These are phyloP conservation scores for Carlito syrichta DNA, from an alignment of 2,113 vertebrate genomes.

Conservation along the genomic window DNA sequence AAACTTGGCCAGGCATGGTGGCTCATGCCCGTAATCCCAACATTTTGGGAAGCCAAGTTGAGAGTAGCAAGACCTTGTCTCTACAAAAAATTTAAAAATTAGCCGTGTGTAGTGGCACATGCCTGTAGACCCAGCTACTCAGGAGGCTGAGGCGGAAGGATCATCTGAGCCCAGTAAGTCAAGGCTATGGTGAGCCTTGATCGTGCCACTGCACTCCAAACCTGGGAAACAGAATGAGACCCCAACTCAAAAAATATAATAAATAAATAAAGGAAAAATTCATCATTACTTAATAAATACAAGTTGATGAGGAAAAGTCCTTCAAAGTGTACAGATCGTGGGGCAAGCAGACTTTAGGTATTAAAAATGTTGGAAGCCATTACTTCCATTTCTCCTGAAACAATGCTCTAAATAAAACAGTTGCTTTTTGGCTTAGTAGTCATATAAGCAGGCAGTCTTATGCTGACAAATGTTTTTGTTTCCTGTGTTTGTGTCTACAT, in stretches of 20 bases:
- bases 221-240: not conserved
- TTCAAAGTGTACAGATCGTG: not conserved
- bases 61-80: not conserved
- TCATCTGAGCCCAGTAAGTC: not conserved
- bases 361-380: not conserved
- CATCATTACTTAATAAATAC: not conserved
- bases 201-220: not conserved
- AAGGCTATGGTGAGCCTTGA: not conserved
- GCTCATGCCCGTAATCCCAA: not conserved
- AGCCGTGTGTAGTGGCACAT: not conserved
- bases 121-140: not conserved
- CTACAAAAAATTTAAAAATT: not conserved
- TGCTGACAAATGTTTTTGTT: slow-evolving; percentile 68
- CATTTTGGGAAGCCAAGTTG: not conserved
- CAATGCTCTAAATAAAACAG: slow-evolving; percentile 9
- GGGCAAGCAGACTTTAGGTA: not conserved
- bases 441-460: slow-evolving; percentile 36
- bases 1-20: not conserved
- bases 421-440: slow-evolving; percentile 24
- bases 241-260: not conserved
- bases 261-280: not conserved
- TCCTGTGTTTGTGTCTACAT: slow-evolving; percentile 73
- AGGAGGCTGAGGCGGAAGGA: not conserved
- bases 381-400: slow-evolving; percentile 46
- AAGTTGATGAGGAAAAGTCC: not conserved